These are phyloP conservation scores for Antigone vipio DNA, from an alignment of 2,113 vertebrate species.

Conservation along the genomic window DNA sequence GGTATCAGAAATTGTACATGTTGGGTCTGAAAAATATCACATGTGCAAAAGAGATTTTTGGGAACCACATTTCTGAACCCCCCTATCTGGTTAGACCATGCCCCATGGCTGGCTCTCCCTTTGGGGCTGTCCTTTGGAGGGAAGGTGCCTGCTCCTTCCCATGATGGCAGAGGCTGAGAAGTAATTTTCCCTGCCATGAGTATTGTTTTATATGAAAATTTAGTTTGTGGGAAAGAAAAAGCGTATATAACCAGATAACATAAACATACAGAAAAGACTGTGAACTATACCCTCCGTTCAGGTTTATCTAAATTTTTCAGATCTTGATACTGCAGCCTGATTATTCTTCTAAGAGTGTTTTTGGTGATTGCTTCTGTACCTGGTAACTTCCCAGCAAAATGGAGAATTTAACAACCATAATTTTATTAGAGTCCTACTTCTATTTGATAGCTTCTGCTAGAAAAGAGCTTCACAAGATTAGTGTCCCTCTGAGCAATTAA, in stretches of 20 bases:
- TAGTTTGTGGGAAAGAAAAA: background rate
- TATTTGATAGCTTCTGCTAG: slow-evolving; percentile 66
- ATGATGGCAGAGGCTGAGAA: background rate
- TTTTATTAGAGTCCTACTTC: slow-evolving; percentile 27
- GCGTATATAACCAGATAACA: too few species aligned
- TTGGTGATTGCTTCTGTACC: background rate
- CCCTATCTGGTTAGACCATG: background rate
- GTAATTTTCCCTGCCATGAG: background rate
- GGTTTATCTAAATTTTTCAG: background rate
- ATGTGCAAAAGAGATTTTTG: background rate
- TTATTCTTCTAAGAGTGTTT: background rate
- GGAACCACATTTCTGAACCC: background rate
- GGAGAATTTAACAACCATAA: background rate
- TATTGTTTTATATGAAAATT: background rate
- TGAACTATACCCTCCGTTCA: background rate
- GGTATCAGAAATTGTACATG: background rate
- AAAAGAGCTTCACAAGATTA: slow-evolving; percentile 41
- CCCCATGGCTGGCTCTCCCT: background rate
- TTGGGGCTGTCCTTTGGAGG: background rate
- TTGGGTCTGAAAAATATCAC: background rate
- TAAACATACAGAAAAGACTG: background rate
- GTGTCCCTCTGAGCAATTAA: slow-evolving; percentile 76
- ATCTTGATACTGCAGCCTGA: background rate
- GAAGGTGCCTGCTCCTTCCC: background rate
- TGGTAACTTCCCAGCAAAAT: background rate